Percentiles rank a stretch among this genome's conserved stretches.
Evolutionary conservation across 2,888 invertebrate genomes (phyloP).

Genomic region (Tryphoninae sp.): DNA sequence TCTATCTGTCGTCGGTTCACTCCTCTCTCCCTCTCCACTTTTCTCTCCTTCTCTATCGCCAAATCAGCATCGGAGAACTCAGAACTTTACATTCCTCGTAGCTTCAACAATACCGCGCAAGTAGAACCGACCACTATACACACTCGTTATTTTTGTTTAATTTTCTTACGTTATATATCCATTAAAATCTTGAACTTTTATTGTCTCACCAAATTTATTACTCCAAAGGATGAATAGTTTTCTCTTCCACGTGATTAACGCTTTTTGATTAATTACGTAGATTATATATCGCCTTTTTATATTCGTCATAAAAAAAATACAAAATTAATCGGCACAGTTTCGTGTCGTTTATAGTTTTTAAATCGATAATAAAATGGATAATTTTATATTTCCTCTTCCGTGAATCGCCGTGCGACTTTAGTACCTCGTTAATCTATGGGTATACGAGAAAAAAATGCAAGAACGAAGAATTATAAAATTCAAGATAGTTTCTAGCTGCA

Average conservation of each 20-base stretch:
- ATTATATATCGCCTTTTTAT: too few species aligned
- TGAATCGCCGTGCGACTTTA: neutral
- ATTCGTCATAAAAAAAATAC: neutral
- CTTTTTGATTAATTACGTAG: too few species aligned
- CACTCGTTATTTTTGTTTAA: neutral
- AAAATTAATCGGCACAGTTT: neutral
- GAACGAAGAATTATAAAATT: neutral
- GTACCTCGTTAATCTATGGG: conserved; percentile 30
- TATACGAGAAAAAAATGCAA: conserved; percentile 13
- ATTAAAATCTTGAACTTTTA: neutral
- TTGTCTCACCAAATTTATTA: conserved; percentile 26
- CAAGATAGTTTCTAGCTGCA: conserved; percentile 4
- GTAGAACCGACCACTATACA: neutral
- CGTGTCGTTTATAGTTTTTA: neutral
- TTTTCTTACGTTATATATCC: neutral
- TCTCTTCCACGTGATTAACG: conserved; percentile 33
- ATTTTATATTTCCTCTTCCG: conserved; percentile 8
- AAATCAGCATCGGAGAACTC: conserved; percentile 17
- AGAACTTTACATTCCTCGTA: conserved; percentile 10
- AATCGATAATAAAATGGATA: neutral
- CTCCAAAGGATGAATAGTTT: conserved; percentile 54
- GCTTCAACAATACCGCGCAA: conserved; percentile 25
- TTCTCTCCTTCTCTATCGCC: conserved; percentile 32
- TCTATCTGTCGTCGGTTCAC: neutral
- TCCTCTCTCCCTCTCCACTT: conserved; percentile 19